Evolutionary conservation across 2,113 vertebrate genomes (phyloP).

Genomic region (Todiramphus chloris): DNA sequence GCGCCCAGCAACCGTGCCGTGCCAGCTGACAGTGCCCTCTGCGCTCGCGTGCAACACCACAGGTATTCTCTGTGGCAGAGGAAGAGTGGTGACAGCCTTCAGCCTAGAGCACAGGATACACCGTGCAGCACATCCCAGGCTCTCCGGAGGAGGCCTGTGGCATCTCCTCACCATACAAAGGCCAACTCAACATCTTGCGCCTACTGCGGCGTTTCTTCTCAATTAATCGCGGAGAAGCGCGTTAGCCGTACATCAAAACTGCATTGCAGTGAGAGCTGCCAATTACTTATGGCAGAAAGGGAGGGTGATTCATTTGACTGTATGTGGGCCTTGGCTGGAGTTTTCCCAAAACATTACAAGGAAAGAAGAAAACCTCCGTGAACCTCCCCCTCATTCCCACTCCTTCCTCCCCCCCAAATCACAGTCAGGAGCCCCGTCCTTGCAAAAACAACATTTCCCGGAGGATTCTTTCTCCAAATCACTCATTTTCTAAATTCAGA

Average conservation of each 20-base stretch:
- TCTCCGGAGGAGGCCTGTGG: not conserved
- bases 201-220: slow-evolving; percentile 37
- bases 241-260: slow-evolving; percentile 43
- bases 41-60: not conserved
- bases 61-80: not conserved
- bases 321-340: slow-evolving; percentile 56
- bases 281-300: slow-evolving; percentile 35
- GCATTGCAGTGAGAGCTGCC: slow-evolving; percentile 65
- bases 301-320: slow-evolving; percentile 50
- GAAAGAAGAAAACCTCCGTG: slow-evolving; percentile 45
- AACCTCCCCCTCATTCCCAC: slow-evolving; percentile 55
- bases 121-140: not conserved
- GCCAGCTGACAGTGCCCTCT: slow-evolving; percentile 10
- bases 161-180: not conserved
- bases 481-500: slow-evolving; percentile 48
- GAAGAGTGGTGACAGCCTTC: not conserved
- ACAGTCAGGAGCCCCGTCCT: not conserved
- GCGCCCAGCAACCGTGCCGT: not conserved
- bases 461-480: slow-evolving; percentile 11
- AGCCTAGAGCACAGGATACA: not conserved
- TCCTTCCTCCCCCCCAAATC: slow-evolving; percentile 10
- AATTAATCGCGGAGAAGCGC: slow-evolving; percentile 8
- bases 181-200: not conserved
- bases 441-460: slow-evolving; percentile 29
- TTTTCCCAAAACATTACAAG: slow-evolving; percentile 38